Conservation (phyloP, 2,797 vertebrate genomes). For the Danionella dracula region DNA sequence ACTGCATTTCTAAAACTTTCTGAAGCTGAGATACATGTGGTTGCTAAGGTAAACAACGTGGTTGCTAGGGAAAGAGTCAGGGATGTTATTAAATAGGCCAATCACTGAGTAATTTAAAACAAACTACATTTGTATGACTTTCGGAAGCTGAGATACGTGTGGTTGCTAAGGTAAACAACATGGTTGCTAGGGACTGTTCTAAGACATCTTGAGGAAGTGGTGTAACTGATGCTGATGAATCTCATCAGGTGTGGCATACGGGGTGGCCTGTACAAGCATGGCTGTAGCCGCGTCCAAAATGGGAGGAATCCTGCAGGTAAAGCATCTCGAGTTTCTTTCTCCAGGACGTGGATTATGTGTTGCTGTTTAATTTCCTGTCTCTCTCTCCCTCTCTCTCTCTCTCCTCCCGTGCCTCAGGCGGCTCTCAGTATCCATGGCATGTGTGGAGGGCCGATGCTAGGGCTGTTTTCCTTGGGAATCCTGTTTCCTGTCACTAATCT, state of each 20-base stretch:
- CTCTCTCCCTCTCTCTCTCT: neutral
- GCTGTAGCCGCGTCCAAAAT: conserved; percentile 71
- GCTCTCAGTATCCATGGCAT: conserved; percentile 82
- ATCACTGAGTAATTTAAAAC: too few relatives aligned
- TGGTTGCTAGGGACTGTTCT: too few relatives aligned
- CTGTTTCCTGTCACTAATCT: conserved; percentile 79
- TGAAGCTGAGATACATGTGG: too few relatives aligned
- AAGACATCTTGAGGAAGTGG: too few relatives aligned
- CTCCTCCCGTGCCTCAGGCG: conserved; percentile 58
- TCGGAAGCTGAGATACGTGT: too few relatives aligned
- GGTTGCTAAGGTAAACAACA: too few relatives aligned
- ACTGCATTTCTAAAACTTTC: too few relatives aligned
- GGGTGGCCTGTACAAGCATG: conserved; percentile 70
- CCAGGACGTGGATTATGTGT: neutral
- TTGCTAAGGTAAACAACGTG: too few relatives aligned
- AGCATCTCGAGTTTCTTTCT: too few relatives aligned
- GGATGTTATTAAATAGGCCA: too few relatives aligned
- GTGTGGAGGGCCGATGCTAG: conserved; percentile 82
- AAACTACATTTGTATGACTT: too few relatives aligned
- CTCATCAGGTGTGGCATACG: conserved; percentile 71
- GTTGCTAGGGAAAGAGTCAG: too few relatives aligned
- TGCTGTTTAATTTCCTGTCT: neutral
- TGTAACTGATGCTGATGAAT: neutral
- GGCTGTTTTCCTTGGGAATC: conserved; percentile 77
- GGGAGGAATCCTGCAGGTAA: conserved; percentile 77